A percentile compares a stretch with the other conserved stretches of the same genome.
These are phyloP conservation scores for Trachemys scripta DNA, from an alignment of 2,113 vertebrate genomes.

Conservation along the genomic window DNA sequence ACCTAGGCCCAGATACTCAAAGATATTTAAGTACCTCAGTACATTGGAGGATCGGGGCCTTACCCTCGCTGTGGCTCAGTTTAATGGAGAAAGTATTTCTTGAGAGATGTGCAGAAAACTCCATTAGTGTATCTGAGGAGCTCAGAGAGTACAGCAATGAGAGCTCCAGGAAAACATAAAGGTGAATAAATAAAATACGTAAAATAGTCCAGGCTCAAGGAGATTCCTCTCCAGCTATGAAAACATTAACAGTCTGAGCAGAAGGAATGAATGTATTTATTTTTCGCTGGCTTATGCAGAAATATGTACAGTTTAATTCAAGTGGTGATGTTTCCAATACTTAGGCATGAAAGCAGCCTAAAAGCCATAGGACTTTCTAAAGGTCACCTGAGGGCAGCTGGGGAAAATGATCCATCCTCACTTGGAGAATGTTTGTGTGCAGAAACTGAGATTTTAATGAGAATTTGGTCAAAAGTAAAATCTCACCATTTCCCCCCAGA, in stretches of 20 bases:
- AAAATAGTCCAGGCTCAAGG: neutral
- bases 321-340: too few relatives aligned
- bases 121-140: too few relatives aligned
- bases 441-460: neutral
- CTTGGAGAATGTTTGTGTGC: neutral
- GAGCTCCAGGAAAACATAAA: too few relatives aligned
- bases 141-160: too few relatives aligned
- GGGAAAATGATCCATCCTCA: too few relatives aligned
- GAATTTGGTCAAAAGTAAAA: neutral
- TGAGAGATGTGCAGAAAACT: too few relatives aligned
- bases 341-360: neutral
- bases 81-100: too few relatives aligned
- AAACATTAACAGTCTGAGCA: neutral
- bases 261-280: neutral
- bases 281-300: neutral
- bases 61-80: neutral
- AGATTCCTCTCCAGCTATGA: neutral
- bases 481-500: neutral
- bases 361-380: neutral
- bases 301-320: neutral
- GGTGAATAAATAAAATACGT: too few relatives aligned
- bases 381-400: neutral
- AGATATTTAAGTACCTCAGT: neutral
- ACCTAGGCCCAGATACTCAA: neutral
- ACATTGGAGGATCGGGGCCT: neutral